Evolutionary conservation across 2,113 vertebrate species (phyloP).

Genomic region (Pangasianodon gigas): DNA sequence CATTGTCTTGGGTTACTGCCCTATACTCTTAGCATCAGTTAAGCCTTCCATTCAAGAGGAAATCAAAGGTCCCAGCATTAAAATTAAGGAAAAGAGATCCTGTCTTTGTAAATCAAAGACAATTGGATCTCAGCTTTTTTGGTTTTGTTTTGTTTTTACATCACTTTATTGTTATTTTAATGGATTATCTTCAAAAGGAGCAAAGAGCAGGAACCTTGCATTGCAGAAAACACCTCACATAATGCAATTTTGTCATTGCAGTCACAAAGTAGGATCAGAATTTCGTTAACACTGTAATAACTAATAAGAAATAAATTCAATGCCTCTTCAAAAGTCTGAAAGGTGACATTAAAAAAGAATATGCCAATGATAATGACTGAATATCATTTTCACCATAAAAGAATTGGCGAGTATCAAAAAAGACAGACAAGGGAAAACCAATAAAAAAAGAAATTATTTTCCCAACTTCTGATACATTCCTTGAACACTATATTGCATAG

Average conservation of each 20-base stretch:
- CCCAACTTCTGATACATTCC: neutral
- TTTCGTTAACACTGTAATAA: neutral
- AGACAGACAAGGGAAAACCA: neutral
- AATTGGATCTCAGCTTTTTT: constrained; percentile 49
- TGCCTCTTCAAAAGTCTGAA: neutral
- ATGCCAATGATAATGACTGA: neutral
- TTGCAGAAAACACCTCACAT: neutral
- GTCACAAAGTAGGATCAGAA: neutral
- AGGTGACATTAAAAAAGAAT: neutral
- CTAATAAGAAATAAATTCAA: neutral
- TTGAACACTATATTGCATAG: neutral
- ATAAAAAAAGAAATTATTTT: neutral
- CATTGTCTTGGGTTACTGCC: constrained; percentile 78
- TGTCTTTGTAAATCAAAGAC: constrained; percentile 61
- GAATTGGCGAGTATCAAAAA: neutral
- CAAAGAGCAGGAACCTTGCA: constrained; percentile 42
- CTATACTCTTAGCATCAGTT: constrained; percentile 71
- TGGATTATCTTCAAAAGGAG: constrained; percentile 58
- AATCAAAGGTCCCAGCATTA: constrained; percentile 74
- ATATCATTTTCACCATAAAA: neutral
- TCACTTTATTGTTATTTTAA: constrained; percentile 62
- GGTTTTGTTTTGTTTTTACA: constrained; percentile 63
- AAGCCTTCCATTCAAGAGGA: constrained; percentile 72
- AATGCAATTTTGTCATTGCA: neutral
- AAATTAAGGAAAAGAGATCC: constrained; percentile 67